Conservation (phyloP, 92 coral and sea anemone genomes). For the Siderastrea siderea region DNA sequence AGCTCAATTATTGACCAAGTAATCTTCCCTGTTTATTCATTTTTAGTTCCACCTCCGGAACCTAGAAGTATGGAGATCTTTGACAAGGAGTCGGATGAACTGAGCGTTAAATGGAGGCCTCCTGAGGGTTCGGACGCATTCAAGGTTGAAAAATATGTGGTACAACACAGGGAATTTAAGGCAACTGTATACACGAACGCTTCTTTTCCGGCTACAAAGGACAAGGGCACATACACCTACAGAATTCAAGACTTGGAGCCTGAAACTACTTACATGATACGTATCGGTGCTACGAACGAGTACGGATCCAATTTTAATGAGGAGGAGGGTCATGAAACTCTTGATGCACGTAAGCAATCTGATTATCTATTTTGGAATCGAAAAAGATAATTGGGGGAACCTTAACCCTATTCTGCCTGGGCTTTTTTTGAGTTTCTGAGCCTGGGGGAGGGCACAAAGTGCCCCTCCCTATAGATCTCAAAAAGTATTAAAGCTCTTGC, state of each 20-base stretch:
- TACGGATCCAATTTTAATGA: constrained; percentile 22
- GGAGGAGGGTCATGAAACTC: not conserved
- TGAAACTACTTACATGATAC: constrained; percentile 53
- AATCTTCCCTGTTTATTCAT: not conserved
- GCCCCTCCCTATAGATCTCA: too few species aligned
- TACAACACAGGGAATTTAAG: constrained; percentile 33
- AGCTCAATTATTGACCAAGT: not conserved
- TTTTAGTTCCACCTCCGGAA: constrained; percentile 52
- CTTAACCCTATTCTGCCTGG: too few species aligned
- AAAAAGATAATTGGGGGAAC: not conserved
- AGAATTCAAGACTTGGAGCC: constrained; percentile 49
- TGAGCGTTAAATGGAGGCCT: constrained; percentile 38
- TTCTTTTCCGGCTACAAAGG: not conserved
- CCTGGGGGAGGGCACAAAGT: too few species aligned
- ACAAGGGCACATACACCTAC: constrained; percentile 3
- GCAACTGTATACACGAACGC: not conserved
- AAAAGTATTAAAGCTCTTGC: too few species aligned
- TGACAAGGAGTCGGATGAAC: constrained; percentile 14
- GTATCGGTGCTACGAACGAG: constrained; percentile 52
- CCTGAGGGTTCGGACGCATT: constrained; percentile 26
- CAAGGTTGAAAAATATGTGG: not conserved
- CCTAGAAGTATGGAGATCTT: constrained; percentile 21
- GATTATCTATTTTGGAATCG: too few species aligned
- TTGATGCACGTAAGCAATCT: constrained; percentile 5
- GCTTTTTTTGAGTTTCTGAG: too few species aligned